These are phyloP conservation scores for Lypha dubia DNA, from an alignment of 2,888 invertebrate genomes.

Conservation along the genomic window DNA sequence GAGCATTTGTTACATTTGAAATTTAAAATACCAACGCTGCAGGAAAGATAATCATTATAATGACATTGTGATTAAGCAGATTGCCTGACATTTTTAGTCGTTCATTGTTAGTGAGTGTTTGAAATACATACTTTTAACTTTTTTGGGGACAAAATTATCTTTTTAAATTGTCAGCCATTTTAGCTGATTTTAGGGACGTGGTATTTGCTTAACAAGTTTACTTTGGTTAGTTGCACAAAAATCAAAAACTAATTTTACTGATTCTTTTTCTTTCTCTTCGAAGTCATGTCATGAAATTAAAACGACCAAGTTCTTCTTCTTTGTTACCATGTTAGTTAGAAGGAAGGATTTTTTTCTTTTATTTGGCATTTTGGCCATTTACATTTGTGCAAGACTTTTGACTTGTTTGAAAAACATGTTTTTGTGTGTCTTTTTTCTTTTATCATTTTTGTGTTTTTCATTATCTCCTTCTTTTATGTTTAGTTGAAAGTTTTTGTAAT, in stretches of 20 bases:
- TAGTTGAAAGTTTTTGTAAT: neutral
- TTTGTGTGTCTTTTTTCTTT: neutral
- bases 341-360: slow-evolving; percentile 28
- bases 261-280: slow-evolving; percentile 1
- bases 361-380: slow-evolving; percentile 48
- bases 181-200: slow-evolving; percentile 8
- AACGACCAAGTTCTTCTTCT: slow-evolving; percentile 43
- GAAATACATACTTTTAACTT: slow-evolving; percentile 8
- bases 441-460: slow-evolving; percentile 2
- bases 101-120: slow-evolving; percentile 12
- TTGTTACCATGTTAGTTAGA: slow-evolving; percentile 50
- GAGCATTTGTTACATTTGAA: slow-evolving; percentile 30
- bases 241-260: neutral
- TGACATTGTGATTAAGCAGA: slow-evolving; percentile 38
- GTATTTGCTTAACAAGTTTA: neutral
- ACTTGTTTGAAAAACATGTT: slow-evolving; percentile 47
- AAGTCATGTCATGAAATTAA: slow-evolving; percentile 55
- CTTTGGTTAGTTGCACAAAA: neutral
- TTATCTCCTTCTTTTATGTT: slow-evolving; percentile 19
- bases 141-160: neutral
- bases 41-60: neutral
- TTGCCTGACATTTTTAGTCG: slow-evolving; percentile 20
- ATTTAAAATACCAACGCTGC: neutral
- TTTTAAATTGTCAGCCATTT: slow-evolving; percentile 24
- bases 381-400: slow-evolving; percentile 54